phyloP scores from a whole-genome alignment of 2,797 vertebrate genomes.

The Clarias laeviceps region DNA sequence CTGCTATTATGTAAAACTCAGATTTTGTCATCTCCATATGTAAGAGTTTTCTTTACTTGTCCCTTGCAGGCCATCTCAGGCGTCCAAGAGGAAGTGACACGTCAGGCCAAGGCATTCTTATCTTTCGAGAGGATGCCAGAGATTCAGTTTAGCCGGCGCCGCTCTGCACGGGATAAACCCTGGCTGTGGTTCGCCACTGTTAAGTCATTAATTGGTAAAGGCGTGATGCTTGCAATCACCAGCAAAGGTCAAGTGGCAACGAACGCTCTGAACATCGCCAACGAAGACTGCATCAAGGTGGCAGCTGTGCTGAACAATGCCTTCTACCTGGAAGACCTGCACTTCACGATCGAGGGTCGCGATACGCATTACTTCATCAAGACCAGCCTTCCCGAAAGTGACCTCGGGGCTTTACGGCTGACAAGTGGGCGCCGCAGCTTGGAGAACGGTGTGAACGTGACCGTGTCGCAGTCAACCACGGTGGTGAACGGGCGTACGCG shows the following conservation, averaged over 20 bases:
- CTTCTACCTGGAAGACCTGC: slow-evolving; percentile 95
- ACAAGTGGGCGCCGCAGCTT: slow-evolving; percentile 91
- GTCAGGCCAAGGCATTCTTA: slow-evolving; percentile 90
- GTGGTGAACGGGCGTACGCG: slow-evolving; percentile 94
- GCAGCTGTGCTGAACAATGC: slow-evolving; percentile 95
- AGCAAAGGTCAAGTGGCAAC: slow-evolving; percentile 94
- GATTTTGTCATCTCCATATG: not conserved
- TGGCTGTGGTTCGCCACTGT: slow-evolving; percentile 97
- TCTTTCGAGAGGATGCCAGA: slow-evolving; percentile 96
- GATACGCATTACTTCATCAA: slow-evolving; percentile 99
- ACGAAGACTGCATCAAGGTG: slow-evolving; percentile 99
- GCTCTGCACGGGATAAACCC: slow-evolving; percentile 77
- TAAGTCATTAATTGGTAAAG: slow-evolving; percentile 94
- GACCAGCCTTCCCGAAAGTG: slow-evolving; percentile 91
- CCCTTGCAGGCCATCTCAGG: slow-evolving; percentile 88
- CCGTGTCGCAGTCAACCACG: slow-evolving; percentile 94
- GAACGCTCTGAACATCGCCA: slow-evolving; percentile 95
- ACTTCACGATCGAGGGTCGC: slow-evolving; percentile 92
- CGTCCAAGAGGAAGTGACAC: slow-evolving; percentile 92
- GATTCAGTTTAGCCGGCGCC: slow-evolving; percentile 85
- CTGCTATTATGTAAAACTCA: not conserved
- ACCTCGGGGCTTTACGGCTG: slow-evolving; percentile 89
- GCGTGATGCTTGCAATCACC: slow-evolving; percentile 92
- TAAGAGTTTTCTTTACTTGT: slow-evolving; percentile 30
- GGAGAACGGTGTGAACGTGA: slow-evolving; percentile 96